Base-by-base conservation (phyloP, 2,797 vertebrate genomes). In the Prunella strophiata region DNA sequence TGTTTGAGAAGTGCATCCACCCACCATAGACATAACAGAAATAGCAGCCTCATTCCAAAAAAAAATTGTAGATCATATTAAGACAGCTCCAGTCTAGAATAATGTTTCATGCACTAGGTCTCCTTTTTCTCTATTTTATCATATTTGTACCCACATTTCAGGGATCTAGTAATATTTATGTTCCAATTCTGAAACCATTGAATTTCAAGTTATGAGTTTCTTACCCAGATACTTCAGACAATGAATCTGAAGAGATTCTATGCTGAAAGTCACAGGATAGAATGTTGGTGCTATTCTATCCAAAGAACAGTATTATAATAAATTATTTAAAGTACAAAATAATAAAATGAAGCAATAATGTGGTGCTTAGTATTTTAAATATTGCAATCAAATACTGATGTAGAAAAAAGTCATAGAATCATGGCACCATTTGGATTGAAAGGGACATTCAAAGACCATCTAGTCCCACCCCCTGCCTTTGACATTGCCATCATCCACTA, bases 381-480 rank as follows among this genome's bases (percentile, higher is more conserved):
- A 57, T 11, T 65, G 8, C 23, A 32, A 52, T 52, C 29, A 45
- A 52, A 54, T 57, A 27, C 5, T n/a, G 10, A 40, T 67, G n/a
- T 32, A 79, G 22, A 45, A 85, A 68, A 76, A 70, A 34, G 17
- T 45, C 26, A 38, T 36, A 45, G 13, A 68, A 52, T 50, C 36
- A 47, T n/a, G 50, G 3, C 30, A 42, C 14, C 2, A 5, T 70
- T 78, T 52, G 14, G 4, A 27, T 61, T 32, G 50, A 18, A 85
- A 78, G 10, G 5, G 21, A 45, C 29, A 12, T 54, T 88, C 22
- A 63, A 90, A 73, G 13, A 26, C 9, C 13, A 11, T 5, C 10
- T 34, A 50, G 17, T 32, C 30, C 5, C 20, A 21, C 1, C 2
- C 5, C 5, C 11, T 15, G 5, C 17, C 17, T 34, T 23, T 7